These are phyloP conservation scores for Thelaira solivaga DNA, from an alignment of 2,888 invertebrate species.

Conservation along the genomic window DNA sequence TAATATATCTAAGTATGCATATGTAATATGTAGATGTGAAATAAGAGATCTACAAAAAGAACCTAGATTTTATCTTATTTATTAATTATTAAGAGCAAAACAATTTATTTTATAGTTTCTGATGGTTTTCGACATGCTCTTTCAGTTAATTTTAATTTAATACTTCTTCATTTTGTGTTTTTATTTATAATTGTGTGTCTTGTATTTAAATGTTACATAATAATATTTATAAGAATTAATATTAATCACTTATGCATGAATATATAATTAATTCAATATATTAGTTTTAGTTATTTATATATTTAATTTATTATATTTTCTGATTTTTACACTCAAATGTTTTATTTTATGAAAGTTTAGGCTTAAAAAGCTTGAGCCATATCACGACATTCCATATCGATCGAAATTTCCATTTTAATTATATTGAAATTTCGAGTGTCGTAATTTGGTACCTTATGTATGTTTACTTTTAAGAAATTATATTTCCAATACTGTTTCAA, in stretches of 20 bases:
- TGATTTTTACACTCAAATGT: too few species aligned
- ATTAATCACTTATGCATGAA: too few species aligned
- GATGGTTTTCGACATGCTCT: conserved; percentile 9
- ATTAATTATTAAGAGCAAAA: conserved; percentile 22
- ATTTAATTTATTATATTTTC: too few species aligned
- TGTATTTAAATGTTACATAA: conserved; percentile 21
- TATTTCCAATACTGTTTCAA: conserved; percentile 53
- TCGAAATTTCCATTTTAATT: not conserved
- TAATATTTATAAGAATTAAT: conserved; percentile 5
- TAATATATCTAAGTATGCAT: too few species aligned
- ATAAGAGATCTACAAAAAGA: conserved; percentile 20
- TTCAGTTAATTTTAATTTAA: conserved; percentile 19
- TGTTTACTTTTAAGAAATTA: conserved; percentile 37
- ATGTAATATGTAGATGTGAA: not conserved
- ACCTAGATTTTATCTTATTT: not conserved
- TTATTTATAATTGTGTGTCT: not conserved
- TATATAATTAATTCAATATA: too few species aligned
- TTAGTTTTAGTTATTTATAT: too few species aligned
- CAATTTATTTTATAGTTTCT: conserved; percentile 16
- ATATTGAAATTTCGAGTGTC: not conserved
- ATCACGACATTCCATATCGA: too few species aligned
- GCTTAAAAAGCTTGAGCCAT: too few species aligned
- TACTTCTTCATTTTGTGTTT: conserved; percentile 21
- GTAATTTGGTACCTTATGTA: conserved; percentile 14
- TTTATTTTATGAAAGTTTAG: too few species aligned